Evolutionary conservation across 2,113 vertebrate species (phyloP), one percentile per base, ranked within the genome.

Genomic region (Peromyscus maniculatus): DNA sequence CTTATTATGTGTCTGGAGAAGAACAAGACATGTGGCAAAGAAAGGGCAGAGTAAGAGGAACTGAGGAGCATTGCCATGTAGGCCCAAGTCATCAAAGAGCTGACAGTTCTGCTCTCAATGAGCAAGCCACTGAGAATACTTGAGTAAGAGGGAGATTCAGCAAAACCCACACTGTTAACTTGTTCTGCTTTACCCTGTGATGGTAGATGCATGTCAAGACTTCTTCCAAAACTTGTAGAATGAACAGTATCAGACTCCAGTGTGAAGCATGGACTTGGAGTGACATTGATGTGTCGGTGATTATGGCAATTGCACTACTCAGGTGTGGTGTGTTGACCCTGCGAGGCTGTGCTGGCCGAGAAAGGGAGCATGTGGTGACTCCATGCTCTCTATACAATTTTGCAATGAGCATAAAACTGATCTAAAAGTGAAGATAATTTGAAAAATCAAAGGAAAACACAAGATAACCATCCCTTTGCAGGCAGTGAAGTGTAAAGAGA

Each of bases 261-360:
- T 64, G 7, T 1, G 17, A 19, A 28, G 13, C 6, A 17, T 8
- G 16, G 52, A 7, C 21, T 67, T 49, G 16, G 31, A n/a, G 24
- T 84, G 55, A n/a, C 26, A 13, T 9, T 26, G 78, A 49, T 9
- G 2, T 36, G 22, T 5, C 21, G 36, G 9, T 5, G 2, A 52
- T 11, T 22, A 10, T 22, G 15, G 15, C 39, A 59, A 55, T 49
- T 0, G 7, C 9, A 26, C 10, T 19, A 15, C 24, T 46, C 33
- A 11, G n/a, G 69, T 26, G 7, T 3, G 8, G 7, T 43, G 22
- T 26, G 0, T 22, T 4, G 17, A 19, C 1, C 17, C 7, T 0
- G 22, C 21, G 22, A n/a, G 5, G 5, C 3, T 28, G 19, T 77
- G 39, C 7, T 3, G 7, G 1, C 36, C 1, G 0, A 15, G 12